These are phyloP conservation scores for Leucania comma DNA, from an alignment of 2,888 invertebrate species.

Conservation along the genomic window DNA sequence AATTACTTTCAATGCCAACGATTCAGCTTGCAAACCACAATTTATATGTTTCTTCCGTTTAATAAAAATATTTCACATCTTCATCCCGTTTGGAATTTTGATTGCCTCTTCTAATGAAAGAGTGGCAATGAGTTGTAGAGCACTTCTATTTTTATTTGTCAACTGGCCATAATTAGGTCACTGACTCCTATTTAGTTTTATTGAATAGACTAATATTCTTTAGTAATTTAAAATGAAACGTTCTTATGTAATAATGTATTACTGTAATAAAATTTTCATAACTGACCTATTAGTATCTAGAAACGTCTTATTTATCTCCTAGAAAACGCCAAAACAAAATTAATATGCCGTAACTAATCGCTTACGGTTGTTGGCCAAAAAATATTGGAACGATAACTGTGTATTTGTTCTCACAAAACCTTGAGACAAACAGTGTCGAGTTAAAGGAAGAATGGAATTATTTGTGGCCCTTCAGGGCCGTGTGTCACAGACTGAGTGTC, in stretches of 20 bases:
- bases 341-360: slow-evolving; percentile 53
- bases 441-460: slow-evolving; percentile 53
- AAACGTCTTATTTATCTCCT: slow-evolving; percentile 35
- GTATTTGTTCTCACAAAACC: slow-evolving; percentile 42
- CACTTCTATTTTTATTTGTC: slow-evolving; percentile 35
- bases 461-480: slow-evolving; percentile 52
- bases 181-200: slow-evolving; percentile 13
- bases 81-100: slow-evolving; percentile 12
- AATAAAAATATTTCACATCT: neutral
- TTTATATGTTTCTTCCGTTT: slow-evolving; percentile 3
- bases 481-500: slow-evolving; percentile 67
- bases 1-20: neutral
- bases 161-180: slow-evolving; percentile 48
- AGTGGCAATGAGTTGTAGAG: slow-evolving; percentile 3
- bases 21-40: neutral
- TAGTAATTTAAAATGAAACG: neutral
- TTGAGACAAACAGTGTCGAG: slow-evolving; percentile 43
- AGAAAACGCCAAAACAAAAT: slow-evolving; percentile 56
- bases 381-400: slow-evolving; percentile 53
- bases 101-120: slow-evolving; percentile 18
- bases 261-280: slow-evolving; percentile 26
- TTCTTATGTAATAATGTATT: neutral
- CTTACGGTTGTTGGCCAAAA: slow-evolving; percentile 53
- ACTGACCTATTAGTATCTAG: slow-evolving; percentile 20
- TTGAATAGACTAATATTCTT: slow-evolving; percentile 3